Evolutionary conservation across 2,113 vertebrate genomes (phyloP).

Genomic region (Sceloporus undulatus): DNA sequence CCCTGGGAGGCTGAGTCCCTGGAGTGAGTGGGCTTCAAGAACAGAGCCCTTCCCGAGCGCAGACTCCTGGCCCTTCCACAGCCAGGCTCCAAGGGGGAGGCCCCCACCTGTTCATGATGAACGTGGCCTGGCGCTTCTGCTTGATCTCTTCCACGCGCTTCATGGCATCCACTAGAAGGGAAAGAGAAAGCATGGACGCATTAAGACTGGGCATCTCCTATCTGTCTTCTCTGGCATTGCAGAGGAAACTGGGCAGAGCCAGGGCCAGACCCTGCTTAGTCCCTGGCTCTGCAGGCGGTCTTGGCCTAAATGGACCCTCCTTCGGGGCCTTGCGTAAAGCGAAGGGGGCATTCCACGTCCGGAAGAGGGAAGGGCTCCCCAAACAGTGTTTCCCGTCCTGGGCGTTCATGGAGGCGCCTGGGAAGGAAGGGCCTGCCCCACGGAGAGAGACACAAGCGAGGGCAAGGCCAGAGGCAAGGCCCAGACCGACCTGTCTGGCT

Average conservation of each 20-base stretch:
- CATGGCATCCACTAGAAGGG: constrained; percentile 91
- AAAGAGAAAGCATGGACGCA: not conserved
- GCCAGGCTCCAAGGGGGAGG: not conserved
- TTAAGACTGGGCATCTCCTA: not conserved
- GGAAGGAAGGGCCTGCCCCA: not conserved
- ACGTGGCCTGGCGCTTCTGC: constrained; percentile 92
- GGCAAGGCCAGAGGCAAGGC: no score
- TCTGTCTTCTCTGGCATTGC: no score
- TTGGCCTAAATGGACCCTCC: not conserved
- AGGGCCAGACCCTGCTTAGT: not conserved
- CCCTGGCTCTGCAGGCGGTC: not conserved
- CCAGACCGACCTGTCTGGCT: constrained; percentile 88
- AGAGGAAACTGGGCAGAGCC: not conserved
- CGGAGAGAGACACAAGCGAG: no score
- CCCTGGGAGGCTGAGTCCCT: not conserved
- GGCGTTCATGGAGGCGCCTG: no score
- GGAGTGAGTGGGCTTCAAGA: not conserved
- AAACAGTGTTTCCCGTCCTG: no score
- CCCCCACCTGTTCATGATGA: constrained; percentile 94
- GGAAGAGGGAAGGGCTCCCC: no score
- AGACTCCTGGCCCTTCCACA: not conserved
- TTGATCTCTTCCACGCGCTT: constrained; percentile 94
- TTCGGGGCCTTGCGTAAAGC: no score
- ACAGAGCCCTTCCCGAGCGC: not conserved
- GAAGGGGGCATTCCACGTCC: no score